These are phyloP conservation scores for Leucosticte australis DNA, from an alignment of 2,113 vertebrate genomes.

Conservation along the genomic window DNA sequence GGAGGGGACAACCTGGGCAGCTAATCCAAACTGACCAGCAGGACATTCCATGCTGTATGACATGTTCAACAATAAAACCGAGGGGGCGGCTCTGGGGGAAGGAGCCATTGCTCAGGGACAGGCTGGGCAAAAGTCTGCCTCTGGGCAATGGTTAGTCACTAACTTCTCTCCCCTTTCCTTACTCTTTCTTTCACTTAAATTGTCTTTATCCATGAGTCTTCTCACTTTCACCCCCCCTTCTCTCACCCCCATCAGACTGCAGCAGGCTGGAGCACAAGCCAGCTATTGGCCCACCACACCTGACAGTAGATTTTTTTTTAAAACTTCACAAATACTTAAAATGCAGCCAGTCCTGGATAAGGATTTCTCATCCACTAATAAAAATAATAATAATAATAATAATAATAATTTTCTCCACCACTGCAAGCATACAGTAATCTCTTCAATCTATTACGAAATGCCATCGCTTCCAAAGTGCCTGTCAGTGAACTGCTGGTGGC, in stretches of 20 bases:
- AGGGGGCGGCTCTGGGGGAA: not conserved
- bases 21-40: not conserved
- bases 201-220: not conserved
- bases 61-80: not conserved
- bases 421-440: not conserved
- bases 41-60: not conserved
- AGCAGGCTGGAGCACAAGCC: not conserved
- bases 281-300: not conserved
- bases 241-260: not conserved
- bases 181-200: not conserved
- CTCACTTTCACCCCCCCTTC: not conserved
- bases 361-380: too few species aligned
- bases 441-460: not conserved
- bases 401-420: not conserved
- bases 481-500: not conserved
- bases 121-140: not conserved
- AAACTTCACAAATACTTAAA: not conserved
- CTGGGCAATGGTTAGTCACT: not conserved
- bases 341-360: not conserved
- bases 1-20: not conserved
- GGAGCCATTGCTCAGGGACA: not conserved
- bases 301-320: not conserved
- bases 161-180: not conserved
- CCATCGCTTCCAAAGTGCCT: not conserved
- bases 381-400: too few species aligned